Percentiles rank a stretch among this genome's conserved stretches.
phyloP scores from a whole-genome alignment of 2,113 vertebrate genomes.

The Pelodiscus sinensis region DNA sequence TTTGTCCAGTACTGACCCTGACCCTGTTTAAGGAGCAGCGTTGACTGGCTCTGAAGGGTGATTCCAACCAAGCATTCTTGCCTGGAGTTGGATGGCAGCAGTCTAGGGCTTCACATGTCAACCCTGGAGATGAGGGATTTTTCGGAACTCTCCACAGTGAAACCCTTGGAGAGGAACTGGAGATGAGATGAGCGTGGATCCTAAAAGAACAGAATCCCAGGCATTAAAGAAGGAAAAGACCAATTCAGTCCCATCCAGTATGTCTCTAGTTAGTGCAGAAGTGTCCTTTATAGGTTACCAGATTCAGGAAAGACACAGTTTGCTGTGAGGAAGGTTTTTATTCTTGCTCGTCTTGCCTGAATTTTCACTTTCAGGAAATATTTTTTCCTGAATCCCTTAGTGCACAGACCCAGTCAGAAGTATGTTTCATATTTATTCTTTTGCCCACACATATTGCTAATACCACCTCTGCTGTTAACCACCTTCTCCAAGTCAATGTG shows the following conservation, averaged over 20 bases:
- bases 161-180: neutral
- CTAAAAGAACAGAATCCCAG: neutral
- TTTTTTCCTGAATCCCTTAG: neutral
- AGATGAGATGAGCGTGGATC: neutral
- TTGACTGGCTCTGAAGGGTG: fast-evolving
- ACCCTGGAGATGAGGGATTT: neutral
- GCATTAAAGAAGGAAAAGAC: neutral
- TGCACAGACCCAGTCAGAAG: neutral
- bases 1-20: neutral
- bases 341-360: neutral
- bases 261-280: neutral
- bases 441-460: neutral
- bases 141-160: neutral
- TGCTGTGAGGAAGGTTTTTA: neutral
- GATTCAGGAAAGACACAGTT: neutral
- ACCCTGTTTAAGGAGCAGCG: neutral
- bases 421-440: neutral
- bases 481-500: neutral
- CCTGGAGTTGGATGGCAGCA: neutral
- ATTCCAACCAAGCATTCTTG: neutral
- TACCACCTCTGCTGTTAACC: neutral
- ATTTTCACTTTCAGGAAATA: neutral
- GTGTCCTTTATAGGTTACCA: neutral
- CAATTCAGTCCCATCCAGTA: neutral
- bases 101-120: fast-evolving